Evolutionary conservation across 2,113 vertebrate species (phyloP), one percentile per base, ranked within the genome.

Genomic region (Seriola quinqueradiata): DNA sequence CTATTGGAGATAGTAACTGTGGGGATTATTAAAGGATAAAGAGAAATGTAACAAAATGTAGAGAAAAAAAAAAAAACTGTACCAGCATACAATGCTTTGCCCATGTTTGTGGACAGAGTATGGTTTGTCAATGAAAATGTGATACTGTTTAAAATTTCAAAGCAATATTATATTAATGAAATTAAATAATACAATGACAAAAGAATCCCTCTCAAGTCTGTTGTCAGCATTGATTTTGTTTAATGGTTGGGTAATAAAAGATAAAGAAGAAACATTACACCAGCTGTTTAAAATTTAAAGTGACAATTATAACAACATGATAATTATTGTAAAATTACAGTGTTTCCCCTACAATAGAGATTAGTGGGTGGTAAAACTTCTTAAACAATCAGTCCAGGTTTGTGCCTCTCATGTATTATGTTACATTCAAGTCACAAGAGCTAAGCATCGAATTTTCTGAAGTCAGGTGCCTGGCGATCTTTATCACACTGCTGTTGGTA

Each of bases 151-250:
- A 46, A 89, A 92, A 91, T 89, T 91, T 92, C 73, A 90, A 93
- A 94, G 92, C 93, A 94, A 94, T 94, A 94, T 93, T 91, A 93
- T 92, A 94, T 89, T 90, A 84, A 92, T 89, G 87, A 93, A 85
- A 92, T 91, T 92, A 92, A 94, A 93, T 91, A 82, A 89, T 91
- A 91, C 86, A 87, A 92, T 91, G 73, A 84, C 60, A 83, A 89
- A 91, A 93, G 66, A 79, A 75, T 78, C 74, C 77, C 88, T 81
- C 58, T 65, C 66, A 85, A 52, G 70, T 92, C 70, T 92, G 85
- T 85, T 87, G 85, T 89, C 81, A 59, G 70, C 57, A 61, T 82
- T 86, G 78, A 72, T 84, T 89, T 83, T 57, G 48, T 87, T 81
- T 83, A 25, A 81, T 71, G 75, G 46, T 71, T 71, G 70, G 69